A percentile compares a stretch with the other conserved stretches of the same genome.
These are phyloP conservation scores for Palloptera scutellata DNA, from an alignment of 2,888 invertebrate species.

Conservation along the genomic window DNA sequence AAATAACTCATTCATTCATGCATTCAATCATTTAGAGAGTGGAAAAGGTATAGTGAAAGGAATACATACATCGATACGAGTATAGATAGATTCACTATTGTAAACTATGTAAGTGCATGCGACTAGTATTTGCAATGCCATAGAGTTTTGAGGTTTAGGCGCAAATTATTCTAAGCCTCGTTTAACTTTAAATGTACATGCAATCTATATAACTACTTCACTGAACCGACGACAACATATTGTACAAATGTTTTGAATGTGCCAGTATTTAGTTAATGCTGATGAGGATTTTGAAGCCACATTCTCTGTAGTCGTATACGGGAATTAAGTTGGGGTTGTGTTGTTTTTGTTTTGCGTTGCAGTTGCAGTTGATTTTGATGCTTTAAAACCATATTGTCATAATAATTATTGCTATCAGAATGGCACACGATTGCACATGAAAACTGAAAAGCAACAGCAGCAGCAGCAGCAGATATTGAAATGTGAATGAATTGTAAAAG, in stretches of 20 bases:
- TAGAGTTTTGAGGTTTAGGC: slow-evolving; percentile 22
- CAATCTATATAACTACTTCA: not conserved
- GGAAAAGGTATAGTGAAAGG: slow-evolving; percentile 1
- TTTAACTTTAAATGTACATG: slow-evolving; percentile 11
- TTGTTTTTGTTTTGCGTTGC: not conserved
- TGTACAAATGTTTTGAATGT: not conserved
- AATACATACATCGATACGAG: not conserved
- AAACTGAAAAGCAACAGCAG: no score
- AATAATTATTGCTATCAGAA: slow-evolving; percentile 40
- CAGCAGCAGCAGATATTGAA: no score
- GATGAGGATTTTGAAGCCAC: not conserved
- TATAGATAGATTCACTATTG: no score
- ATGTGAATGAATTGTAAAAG: no score
- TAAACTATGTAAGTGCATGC: no score
- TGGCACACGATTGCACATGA: slow-evolving; percentile 36
- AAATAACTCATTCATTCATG: slow-evolving; percentile 14
- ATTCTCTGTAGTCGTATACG: no score
- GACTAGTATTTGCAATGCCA: slow-evolving; percentile 12
- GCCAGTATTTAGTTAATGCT: not conserved
- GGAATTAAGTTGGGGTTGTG: not conserved
- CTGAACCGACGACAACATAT: not conserved
- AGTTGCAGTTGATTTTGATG: slow-evolving; percentile 19
- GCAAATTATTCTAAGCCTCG: slow-evolving; percentile 8
- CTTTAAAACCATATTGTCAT: slow-evolving; percentile 36
- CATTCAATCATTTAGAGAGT: slow-evolving; percentile 14